phyloP scores from a whole-genome alignment of 1,140 invertebrate genomes.

The Drosophila neocordata region DNA sequence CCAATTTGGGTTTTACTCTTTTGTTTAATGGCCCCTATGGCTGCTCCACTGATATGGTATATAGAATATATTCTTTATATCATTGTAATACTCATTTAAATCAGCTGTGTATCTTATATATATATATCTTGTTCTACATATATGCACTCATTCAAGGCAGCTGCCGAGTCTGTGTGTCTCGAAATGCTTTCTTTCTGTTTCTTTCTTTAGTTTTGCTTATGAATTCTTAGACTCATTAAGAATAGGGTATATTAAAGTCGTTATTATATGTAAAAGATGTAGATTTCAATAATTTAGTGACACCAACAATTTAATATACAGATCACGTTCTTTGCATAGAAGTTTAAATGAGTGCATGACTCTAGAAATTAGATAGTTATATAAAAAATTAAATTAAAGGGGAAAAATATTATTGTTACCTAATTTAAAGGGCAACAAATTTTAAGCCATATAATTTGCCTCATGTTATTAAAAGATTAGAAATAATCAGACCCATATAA shows the following conservation, averaged over 20 bases:
- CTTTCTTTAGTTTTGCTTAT: not conserved
- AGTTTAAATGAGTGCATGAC: too few relatives aligned
- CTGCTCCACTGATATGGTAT: not conserved
- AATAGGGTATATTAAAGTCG: not conserved
- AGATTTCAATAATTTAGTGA: too few relatives aligned
- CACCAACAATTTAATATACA: too few relatives aligned
- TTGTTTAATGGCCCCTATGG: not conserved
- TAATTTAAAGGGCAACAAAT: too few relatives aligned
- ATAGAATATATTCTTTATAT: not conserved
- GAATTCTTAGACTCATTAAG: too few relatives aligned
- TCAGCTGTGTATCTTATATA: slow-evolving; percentile 13
- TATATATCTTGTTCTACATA: slow-evolving; percentile 1
- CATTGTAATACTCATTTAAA: not conserved
- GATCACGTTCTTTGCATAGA: too few relatives aligned
- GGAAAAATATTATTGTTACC: too few relatives aligned
- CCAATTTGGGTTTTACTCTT: not conserved
- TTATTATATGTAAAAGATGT: not conserved
- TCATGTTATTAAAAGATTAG: too few relatives aligned
- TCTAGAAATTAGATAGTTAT: too few relatives aligned
- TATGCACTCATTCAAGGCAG: slow-evolving; percentile 29
- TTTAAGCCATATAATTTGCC: too few relatives aligned
- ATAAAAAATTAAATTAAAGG: too few relatives aligned
- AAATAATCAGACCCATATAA: too few relatives aligned
- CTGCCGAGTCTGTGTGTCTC: not conserved
- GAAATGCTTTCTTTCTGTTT: slow-evolving; percentile 16